phyloP scores from a whole-genome alignment of 2,888 invertebrate species.

The Axea sp. region DNA sequence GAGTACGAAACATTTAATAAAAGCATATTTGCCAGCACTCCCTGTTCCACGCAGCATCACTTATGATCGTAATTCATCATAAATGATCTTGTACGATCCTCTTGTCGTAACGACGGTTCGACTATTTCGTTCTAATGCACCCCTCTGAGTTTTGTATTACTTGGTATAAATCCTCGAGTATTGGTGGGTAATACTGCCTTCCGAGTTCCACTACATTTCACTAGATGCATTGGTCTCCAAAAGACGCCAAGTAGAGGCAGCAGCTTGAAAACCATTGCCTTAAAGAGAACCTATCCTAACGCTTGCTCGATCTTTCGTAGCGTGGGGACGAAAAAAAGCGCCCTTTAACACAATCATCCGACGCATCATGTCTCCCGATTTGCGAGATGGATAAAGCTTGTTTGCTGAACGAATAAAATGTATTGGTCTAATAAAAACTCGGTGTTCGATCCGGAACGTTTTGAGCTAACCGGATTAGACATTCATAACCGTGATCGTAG shows the following conservation, averaged over 20 bases:
- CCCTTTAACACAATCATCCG: conserved; percentile 53
- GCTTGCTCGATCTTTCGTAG: conserved; percentile 26
- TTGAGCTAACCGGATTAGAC: too few relatives aligned
- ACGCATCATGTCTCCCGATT: conserved; percentile 35
- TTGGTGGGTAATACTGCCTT: conserved; percentile 71
- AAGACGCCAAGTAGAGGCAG: conserved; percentile 56
- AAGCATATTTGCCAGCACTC: background rate
- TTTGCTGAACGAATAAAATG: conserved; percentile 7
- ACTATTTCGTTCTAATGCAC: conserved; percentile 43
- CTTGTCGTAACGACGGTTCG: conserved; percentile 29
- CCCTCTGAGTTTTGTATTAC: conserved; percentile 60
- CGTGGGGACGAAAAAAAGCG: conserved; percentile 16
- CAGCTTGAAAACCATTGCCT: conserved; percentile 64
- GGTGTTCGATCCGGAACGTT: too few relatives aligned
- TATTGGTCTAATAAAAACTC: conserved; percentile 18
- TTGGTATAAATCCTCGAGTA: conserved; percentile 71
- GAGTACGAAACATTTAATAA: background rate
- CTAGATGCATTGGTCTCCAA: conserved; percentile 69
- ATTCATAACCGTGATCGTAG: background rate
- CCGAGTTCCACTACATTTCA: conserved; percentile 73
- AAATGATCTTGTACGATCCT: conserved; percentile 27
- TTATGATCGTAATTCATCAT: conserved; percentile 29
- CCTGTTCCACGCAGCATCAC: background rate
- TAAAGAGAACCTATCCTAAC: conserved; percentile 67
- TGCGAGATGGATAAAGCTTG: conserved; percentile 41